Percentiles rank a stretch among this genome's conserved stretches.
Evolutionary conservation across 1,140 invertebrate species (phyloP).

Genomic region (Rhynchophorus ferrugineus): DNA sequence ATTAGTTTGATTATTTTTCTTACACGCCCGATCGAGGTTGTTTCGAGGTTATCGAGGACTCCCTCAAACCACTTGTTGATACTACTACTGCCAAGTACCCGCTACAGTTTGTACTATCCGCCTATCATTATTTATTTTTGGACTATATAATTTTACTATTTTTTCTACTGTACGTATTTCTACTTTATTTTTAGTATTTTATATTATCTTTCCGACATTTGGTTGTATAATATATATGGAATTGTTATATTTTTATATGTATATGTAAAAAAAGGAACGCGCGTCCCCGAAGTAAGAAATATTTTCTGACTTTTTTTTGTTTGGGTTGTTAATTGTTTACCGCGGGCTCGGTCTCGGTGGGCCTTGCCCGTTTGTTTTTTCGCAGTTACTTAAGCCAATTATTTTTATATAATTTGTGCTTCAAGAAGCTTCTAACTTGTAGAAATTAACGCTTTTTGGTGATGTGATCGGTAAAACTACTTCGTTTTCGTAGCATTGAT

Average conservation of each 20-base stretch:
- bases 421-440: slow-evolving; percentile 7
- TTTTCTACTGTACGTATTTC: background rate
- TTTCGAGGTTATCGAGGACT: no score
- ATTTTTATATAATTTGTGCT: slow-evolving; percentile 19
- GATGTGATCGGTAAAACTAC: background rate
- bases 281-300: slow-evolving; percentile 11
- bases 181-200: background rate
- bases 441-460: slow-evolving; percentile 1
- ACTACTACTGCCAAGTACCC: no score
- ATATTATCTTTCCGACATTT: background rate
- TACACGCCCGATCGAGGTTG: no score
- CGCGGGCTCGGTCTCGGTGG: background rate
- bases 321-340: slow-evolving; percentile 8
- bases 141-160: background rate
- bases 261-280: background rate
- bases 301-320: slow-evolving; percentile 15
- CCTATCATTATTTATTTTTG: background rate
- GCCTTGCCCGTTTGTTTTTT: background rate
- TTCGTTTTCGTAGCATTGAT: no score
- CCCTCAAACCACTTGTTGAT: no score
- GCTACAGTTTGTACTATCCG: no score
- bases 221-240: background rate
- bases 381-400: slow-evolving; percentile 15
- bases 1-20: no score
- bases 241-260: background rate